A percentile compares a stretch with the other conserved stretches of the same genome.
Evolutionary conservation across 2,797 vertebrate species (phyloP).

Genomic region (Chelon labrosus): DNA sequence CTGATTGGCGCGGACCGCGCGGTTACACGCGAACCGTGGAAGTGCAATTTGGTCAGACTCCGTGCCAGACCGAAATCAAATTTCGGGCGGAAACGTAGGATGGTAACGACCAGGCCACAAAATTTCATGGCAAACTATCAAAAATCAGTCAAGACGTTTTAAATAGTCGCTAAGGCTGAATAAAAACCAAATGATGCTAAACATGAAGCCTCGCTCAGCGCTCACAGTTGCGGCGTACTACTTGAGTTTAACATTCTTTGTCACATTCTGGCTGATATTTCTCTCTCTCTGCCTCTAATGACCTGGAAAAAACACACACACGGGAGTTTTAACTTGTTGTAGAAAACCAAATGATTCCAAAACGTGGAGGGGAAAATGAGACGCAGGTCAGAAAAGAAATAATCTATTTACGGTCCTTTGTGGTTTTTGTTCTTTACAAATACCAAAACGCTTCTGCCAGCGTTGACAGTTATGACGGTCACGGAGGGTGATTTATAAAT

Average conservation of each 20-base stretch:
- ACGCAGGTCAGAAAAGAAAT: constrained; percentile 42
- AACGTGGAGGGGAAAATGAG: constrained; percentile 45
- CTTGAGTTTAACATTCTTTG: constrained; percentile 43
- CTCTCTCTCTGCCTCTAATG: not conserved
- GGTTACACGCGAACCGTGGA: too few species aligned
- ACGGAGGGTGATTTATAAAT: constrained; percentile 46
- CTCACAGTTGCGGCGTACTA: constrained; percentile 15
- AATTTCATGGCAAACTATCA: not conserved
- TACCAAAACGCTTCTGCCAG: constrained; percentile 34
- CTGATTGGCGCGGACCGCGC: too few species aligned
- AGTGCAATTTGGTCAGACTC: too few species aligned
- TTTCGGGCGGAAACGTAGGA: too few species aligned
- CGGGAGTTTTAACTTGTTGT: constrained; percentile 23
- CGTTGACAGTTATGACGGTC: constrained; percentile 41
- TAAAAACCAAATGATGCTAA: not conserved
- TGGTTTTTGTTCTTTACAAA: constrained; percentile 26
- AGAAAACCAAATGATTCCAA: constrained; percentile 26
- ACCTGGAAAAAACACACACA: constrained; percentile 32
- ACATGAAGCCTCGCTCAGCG: not conserved
- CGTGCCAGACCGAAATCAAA: too few species aligned
- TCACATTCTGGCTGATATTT: constrained; percentile 47
- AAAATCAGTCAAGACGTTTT: not conserved
- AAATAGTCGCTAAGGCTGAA: not conserved
- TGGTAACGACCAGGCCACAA: too few species aligned
- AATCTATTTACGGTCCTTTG: constrained; percentile 36